These are phyloP conservation scores for Upupa epops DNA, from an alignment of 2,113 vertebrate genomes.

Conservation along the genomic window DNA sequence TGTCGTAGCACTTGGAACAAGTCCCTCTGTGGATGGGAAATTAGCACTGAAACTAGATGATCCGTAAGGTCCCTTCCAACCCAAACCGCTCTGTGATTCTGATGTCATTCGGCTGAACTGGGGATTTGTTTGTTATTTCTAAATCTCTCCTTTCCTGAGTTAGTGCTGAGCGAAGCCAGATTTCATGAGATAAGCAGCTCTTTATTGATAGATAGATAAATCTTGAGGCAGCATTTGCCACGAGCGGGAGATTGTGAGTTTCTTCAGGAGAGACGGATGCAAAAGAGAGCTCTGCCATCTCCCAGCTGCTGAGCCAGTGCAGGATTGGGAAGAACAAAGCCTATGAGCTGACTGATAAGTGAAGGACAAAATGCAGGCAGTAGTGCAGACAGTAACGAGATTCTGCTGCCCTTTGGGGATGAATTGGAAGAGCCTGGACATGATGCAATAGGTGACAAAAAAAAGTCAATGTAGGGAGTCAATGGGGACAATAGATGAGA, in stretches of 20 bases:
- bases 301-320: not conserved
- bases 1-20: no score
- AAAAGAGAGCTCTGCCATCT: not conserved
- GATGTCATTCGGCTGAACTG: accelerated
- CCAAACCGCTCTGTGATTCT: not conserved
- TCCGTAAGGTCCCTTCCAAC: not conserved
- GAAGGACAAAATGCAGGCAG: not conserved
- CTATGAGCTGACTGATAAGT: not conserved
- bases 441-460: slow-evolving; percentile 47
- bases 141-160: not conserved
- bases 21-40: no score
- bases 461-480: slow-evolving; percentile 32
- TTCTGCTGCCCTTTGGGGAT: not conserved
- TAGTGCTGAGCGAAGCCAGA: not conserved
- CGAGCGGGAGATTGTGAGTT: accelerated
- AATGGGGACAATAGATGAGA: slow-evolving; percentile 26
- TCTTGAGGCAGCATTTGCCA: not conserved
- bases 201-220: not conserved
- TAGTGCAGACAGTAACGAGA: not conserved
- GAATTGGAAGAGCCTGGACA: not conserved
- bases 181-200: not conserved
- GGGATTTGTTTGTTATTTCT: not conserved
- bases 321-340: not conserved
- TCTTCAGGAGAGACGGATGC: not conserved
- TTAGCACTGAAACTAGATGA: no score